These are phyloP conservation scores for Phrixothrix hirtus DNA, from an alignment of 2,888 invertebrate genomes.

Conservation along the genomic window DNA sequence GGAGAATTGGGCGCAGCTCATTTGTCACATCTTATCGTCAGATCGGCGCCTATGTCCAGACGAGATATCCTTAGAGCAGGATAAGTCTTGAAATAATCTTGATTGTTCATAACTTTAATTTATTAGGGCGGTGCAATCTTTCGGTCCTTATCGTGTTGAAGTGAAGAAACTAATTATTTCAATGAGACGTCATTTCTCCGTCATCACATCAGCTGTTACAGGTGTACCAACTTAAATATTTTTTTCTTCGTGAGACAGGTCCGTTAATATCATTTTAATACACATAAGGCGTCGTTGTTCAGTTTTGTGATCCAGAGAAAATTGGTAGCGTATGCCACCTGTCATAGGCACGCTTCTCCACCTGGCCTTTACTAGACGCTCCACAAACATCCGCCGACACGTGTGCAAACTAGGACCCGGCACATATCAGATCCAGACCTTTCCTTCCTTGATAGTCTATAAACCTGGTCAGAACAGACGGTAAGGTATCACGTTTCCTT, in stretches of 20 bases:
- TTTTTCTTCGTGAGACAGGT: slow-evolving; percentile 19
- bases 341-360: slow-evolving; percentile 30
- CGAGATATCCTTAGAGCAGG: slow-evolving; percentile 20
- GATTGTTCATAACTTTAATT: too few species aligned
- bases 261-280: slow-evolving; percentile 17
- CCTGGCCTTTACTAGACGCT: slow-evolving; percentile 29
- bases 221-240: slow-evolving; percentile 17
- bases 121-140: too few species aligned
- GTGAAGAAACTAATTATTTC: too few species aligned
- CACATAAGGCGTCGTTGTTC: too few species aligned
- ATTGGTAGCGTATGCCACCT: slow-evolving; percentile 31
- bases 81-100: too few species aligned
- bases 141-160: too few species aligned
- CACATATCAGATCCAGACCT: slow-evolving; percentile 22
- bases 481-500: not conserved
- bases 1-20: slow-evolving; percentile 52
- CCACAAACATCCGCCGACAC: slow-evolving; percentile 30
- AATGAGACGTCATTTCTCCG: too few species aligned
- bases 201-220: slow-evolving; percentile 19
- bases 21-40: slow-evolving; percentile 51
- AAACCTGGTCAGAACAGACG: slow-evolving; percentile 13
- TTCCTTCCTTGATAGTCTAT: slow-evolving; percentile 17
- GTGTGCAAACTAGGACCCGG: slow-evolving; percentile 28
- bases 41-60: slow-evolving; percentile 42
- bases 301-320: slow-evolving; percentile 3